Evolutionary conservation across 2,797 vertebrate species (phyloP).

Genomic region (Macropodus opercularis): DNA sequence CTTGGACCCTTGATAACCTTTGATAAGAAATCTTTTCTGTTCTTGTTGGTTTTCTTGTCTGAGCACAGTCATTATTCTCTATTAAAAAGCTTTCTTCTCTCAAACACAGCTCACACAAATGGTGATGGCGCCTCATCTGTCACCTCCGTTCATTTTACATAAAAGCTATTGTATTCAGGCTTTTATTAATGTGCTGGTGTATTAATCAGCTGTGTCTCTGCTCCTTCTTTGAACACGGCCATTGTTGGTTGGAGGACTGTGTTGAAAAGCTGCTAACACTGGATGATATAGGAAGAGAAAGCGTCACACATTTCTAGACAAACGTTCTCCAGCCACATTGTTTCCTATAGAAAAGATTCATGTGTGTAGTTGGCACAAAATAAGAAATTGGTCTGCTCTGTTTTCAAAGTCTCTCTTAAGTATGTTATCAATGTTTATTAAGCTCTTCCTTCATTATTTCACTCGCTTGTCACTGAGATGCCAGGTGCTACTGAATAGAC

Average conservation of each 20-base stretch:
- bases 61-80: slow-evolving; percentile 49
- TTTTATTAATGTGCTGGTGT: slow-evolving; percentile 46
- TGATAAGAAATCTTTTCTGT: slow-evolving; percentile 9
- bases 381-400: too few relatives aligned
- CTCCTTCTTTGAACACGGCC: slow-evolving; percentile 40
- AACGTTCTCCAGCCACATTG: too few relatives aligned
- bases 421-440: too few relatives aligned
- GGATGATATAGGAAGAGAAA: slow-evolving; percentile 13
- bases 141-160: slow-evolving; percentile 51
- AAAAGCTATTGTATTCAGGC: slow-evolving; percentile 52
- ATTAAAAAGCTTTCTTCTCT: slow-evolving; percentile 42
- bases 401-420: too few relatives aligned
- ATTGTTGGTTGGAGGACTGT: slow-evolving; percentile 40
- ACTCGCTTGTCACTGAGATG: too few relatives aligned
- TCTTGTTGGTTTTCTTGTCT: slow-evolving; percentile 29
- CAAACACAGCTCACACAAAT: slow-evolving; percentile 40
- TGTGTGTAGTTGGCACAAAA: too few relatives aligned
- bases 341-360: too few relatives aligned
- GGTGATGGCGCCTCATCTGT: slow-evolving; percentile 36
- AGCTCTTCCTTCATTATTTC: too few relatives aligned
- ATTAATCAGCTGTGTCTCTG: slow-evolving; percentile 32
- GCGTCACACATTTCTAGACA: slow-evolving; percentile 14
- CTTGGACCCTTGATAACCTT: slow-evolving; percentile 1
- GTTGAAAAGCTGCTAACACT: slow-evolving; percentile 23
- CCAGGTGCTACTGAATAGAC: too few relatives aligned